A percentile compares a stretch with the other conserved stretches of the same genome.
Evolutionary conservation across 2,113 vertebrate genomes (phyloP).

Genomic region (Oenanthe oenanthe): DNA sequence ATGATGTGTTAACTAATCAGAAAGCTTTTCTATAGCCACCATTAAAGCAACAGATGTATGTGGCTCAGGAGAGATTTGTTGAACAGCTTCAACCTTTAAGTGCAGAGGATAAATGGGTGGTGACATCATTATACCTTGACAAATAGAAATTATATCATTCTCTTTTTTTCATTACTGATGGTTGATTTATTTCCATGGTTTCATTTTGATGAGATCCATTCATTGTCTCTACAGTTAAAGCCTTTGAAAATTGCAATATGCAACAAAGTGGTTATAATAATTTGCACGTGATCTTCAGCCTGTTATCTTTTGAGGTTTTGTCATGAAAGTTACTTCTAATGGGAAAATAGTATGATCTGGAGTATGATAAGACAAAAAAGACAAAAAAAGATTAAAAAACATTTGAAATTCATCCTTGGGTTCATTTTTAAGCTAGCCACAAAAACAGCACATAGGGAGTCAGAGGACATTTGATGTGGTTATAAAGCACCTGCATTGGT

Average conservation of each 20-base stretch:
- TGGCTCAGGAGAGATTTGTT: constrained; percentile 77
- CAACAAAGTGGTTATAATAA: constrained; percentile 9
- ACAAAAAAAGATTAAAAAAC: background rate
- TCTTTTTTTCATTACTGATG: constrained; percentile 70
- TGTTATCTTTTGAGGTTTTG: constrained; percentile 34
- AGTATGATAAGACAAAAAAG: background rate
- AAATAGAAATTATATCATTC: constrained; percentile 76
- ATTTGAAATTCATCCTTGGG: background rate
- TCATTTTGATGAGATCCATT: constrained; percentile 72
- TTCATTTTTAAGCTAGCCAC: constrained; percentile 46
- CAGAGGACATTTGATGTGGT: constrained; percentile 33
- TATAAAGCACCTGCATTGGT: constrained; percentile 47
- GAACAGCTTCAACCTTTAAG: constrained; percentile 77
- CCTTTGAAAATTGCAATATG: constrained; percentile 62
- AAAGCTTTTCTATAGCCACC: constrained; percentile 60
- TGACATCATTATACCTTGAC: constrained; percentile 82
- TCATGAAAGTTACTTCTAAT: constrained; percentile 27
- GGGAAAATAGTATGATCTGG: constrained; percentile 21
- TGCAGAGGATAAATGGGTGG: constrained; percentile 77
- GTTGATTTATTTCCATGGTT: constrained; percentile 75
- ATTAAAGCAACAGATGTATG: constrained; percentile 74
- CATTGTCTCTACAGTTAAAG: constrained; percentile 66
- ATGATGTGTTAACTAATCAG: constrained; percentile 73
- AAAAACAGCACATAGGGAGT: constrained; percentile 11
- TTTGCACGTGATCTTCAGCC: background rate